Percentiles rank a stretch among this genome's conserved stretches.
These are phyloP conservation scores for Athene cunicularia DNA, from an alignment of 2,113 vertebrate species.

Conservation along the genomic window DNA sequence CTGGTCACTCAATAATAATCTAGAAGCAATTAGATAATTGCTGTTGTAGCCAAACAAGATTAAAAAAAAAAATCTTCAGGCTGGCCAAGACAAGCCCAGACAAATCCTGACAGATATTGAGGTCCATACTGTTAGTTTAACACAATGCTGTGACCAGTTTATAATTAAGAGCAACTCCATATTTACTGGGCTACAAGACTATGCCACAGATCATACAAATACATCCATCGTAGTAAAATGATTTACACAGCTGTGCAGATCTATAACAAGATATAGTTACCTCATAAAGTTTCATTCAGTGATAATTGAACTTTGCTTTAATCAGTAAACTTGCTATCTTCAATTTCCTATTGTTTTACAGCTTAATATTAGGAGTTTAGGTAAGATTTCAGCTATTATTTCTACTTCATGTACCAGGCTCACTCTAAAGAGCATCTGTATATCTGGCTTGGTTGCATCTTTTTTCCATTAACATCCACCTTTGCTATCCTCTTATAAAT, in stretches of 20 bases:
- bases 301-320: neutral
- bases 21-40: neutral
- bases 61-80: neutral
- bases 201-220: neutral
- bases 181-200: neutral
- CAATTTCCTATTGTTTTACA: neutral
- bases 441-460: neutral
- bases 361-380: neutral
- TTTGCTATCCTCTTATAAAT: neutral
- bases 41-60: neutral
- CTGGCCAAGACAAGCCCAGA: neutral
- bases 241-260: neutral
- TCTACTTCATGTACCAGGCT: neutral
- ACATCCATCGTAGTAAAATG: accelerated
- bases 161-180: neutral
- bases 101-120: neutral
- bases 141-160: neutral
- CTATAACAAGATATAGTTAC: neutral
- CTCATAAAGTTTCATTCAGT: neutral
- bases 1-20: neutral
- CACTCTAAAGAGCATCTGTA: neutral
- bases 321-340: neutral
- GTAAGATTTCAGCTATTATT: neutral
- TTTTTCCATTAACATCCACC: neutral
- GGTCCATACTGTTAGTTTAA: neutral